Conservation (phyloP, 1,140 invertebrate genomes). For the Hypothenemus hampei region DNA sequence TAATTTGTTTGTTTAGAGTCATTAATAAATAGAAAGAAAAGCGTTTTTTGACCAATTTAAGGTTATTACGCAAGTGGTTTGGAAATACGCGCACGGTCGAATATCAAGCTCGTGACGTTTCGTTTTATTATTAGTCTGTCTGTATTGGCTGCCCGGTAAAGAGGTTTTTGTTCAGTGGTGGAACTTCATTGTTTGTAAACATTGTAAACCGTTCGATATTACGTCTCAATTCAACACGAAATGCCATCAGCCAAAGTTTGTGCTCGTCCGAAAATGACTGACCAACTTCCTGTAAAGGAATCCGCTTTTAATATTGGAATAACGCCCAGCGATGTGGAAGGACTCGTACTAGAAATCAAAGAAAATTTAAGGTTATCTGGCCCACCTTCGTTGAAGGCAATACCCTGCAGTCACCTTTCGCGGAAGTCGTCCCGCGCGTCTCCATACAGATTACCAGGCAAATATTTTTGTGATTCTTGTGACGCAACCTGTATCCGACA, state of each 20-base stretch:
- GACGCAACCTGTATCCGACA: constrained; percentile 43
- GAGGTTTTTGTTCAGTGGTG: constrained; percentile 12
- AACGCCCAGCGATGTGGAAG: constrained; percentile 51
- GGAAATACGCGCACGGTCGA: constrained; percentile 11
- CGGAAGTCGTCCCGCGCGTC: constrained; percentile 51
- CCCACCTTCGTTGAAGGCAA: constrained; percentile 39
- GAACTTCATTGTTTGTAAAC: constrained; percentile 24
- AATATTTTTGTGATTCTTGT: constrained; percentile 46
- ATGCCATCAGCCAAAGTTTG: constrained; percentile 44
- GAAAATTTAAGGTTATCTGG: constrained; percentile 59
- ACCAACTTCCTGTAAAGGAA: constrained; percentile 25
- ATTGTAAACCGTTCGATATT: constrained; percentile 16
- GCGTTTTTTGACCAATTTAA: no score
- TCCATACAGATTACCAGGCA: constrained; percentile 54
- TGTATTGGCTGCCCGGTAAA: constrained; percentile 7
- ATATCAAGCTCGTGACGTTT: constrained; percentile 14
- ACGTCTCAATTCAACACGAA: constrained; percentile 12
- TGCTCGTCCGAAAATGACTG: constrained; percentile 28
- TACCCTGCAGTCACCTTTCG: constrained; percentile 39
- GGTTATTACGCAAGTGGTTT: not conserved
- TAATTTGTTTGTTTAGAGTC: not conserved
- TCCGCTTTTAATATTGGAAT: constrained; percentile 36
- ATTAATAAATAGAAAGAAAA: not conserved
- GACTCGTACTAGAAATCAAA: constrained; percentile 64
- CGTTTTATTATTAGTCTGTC: constrained; percentile 18